Evolutionary conservation across 2,113 vertebrate genomes (phyloP).

Genomic region (Dinomys branickii): DNA sequence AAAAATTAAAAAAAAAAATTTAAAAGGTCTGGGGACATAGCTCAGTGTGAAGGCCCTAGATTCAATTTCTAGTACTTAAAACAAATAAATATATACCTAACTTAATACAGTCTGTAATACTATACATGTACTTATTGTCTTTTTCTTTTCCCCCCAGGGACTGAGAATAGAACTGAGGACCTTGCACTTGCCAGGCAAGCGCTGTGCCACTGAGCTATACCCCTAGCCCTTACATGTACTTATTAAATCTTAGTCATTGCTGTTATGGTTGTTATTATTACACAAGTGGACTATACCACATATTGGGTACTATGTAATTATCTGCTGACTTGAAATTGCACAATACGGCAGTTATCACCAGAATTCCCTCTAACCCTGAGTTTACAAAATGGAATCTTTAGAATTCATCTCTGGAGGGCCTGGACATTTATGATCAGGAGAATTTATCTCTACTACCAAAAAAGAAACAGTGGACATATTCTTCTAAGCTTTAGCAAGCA

Average conservation of each 20-base stretch:
- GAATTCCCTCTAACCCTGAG: constrained; percentile 12
- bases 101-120: neutral
- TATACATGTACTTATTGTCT: neutral
- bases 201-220: too few species aligned
- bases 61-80: neutral
- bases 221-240: neutral
- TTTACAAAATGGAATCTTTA: neutral
- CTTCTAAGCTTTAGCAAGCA: constrained; percentile 21
- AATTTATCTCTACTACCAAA: neutral
- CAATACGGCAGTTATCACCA: neutral
- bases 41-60: neutral
- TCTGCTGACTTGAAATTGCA: neutral
- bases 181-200: too few species aligned
- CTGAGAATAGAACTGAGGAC: too few species aligned
- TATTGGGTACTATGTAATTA: neutral
- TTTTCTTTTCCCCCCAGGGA: too few species aligned
- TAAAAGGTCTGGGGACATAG: neutral
- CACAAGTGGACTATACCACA: neutral
- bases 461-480: neutral
- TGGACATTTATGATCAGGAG: neutral
- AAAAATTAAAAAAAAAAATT: neutral
- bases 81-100: neutral
- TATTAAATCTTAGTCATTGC: neutral
- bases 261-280: neutral
- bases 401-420: neutral